Base-by-base conservation (phyloP, 2,888 invertebrate genomes). In the Melipona beecheii region DNA sequence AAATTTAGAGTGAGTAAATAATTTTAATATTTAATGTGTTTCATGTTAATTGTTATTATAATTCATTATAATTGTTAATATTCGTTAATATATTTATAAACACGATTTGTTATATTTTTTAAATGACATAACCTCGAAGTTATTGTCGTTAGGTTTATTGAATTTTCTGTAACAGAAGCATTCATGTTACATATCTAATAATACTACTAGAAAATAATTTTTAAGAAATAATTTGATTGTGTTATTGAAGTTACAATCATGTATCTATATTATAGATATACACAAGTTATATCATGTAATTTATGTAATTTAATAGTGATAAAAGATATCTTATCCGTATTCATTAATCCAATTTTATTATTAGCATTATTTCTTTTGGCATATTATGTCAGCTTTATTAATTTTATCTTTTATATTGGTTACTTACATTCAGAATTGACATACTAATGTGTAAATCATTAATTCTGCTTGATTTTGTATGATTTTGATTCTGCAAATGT, bases 41-140 rank as follows among this genome's bases (percentile, higher is more conserved):
- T 54, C 31, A 21, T 13, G 5, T 70, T 54, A 4, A 9, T 70
- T 69, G 5, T 6, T 21, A 3, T 4, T 52, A n/a, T 2, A 69
- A 52, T 31, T 69, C 15, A 5, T 3, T 27, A 15, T 19, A 2
- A 9, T 27, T 13, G 4, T 49, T 50, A 11, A 13, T 50, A 50
- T 27, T 68, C 27, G 15, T 2, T 1, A 13, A 52, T 52, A 19
- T 13, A 27, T 31, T 27, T 52, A 21, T 2, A 31, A 64, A 52
- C 52, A 15, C 24, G 21, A 65, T 21, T 65, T 2, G 2, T n/a
- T 65, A n/a, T 65, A 15, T 65, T 43, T 65, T 13, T 4, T 19
- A 36, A 36, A 50, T 31, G 15, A 31, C 31, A 70, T 54, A 70
- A 70, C 69, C 69, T 54, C 21, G 2, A 69, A 69, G 11, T 52